Evolutionary conservation across 2,888 invertebrate species (phyloP).

Genomic region (Stenolophus ochropezus): DNA sequence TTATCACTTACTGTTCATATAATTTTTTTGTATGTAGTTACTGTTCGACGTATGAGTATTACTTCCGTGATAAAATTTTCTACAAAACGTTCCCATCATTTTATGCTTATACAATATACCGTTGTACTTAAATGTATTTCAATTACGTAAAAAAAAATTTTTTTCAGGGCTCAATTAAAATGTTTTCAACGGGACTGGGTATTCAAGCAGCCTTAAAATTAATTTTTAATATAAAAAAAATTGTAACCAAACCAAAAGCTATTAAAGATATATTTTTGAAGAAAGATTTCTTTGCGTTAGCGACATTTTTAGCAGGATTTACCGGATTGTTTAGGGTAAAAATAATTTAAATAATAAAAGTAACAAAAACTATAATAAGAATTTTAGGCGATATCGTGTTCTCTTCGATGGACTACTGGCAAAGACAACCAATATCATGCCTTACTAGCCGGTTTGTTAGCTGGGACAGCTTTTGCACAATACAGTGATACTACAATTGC

Average conservation of each 20-base stretch:
- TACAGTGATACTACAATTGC: constrained; percentile 87
- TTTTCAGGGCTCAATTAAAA: constrained; percentile 76
- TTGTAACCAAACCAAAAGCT: constrained; percentile 74
- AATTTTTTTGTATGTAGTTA: too few species aligned
- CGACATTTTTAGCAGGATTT: constrained; percentile 82
- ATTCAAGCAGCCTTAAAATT: constrained; percentile 78
- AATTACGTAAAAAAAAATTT: constrained; percentile 53
- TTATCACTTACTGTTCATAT: too few species aligned
- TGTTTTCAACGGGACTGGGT: constrained; percentile 79
- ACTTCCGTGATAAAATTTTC: too few species aligned
- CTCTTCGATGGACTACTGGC: constrained; percentile 78
- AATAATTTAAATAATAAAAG: background rate
- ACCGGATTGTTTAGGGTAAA: constrained; percentile 80
- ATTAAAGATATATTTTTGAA: constrained; percentile 75
- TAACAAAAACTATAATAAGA: background rate
- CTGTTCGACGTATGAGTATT: too few species aligned
- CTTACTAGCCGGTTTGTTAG: constrained; percentile 82
- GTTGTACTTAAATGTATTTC: too few species aligned
- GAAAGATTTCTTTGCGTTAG: constrained; percentile 77
- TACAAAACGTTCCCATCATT: too few species aligned
- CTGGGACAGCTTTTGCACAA: constrained; percentile 82
- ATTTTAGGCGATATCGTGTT: constrained; percentile 79
- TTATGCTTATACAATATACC: too few species aligned
- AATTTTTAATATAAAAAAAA: constrained; percentile 75
- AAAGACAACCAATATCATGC: constrained; percentile 80